phyloP scores from a whole-genome alignment of 1,140 invertebrate species.

The Eubasilissa regina region DNA sequence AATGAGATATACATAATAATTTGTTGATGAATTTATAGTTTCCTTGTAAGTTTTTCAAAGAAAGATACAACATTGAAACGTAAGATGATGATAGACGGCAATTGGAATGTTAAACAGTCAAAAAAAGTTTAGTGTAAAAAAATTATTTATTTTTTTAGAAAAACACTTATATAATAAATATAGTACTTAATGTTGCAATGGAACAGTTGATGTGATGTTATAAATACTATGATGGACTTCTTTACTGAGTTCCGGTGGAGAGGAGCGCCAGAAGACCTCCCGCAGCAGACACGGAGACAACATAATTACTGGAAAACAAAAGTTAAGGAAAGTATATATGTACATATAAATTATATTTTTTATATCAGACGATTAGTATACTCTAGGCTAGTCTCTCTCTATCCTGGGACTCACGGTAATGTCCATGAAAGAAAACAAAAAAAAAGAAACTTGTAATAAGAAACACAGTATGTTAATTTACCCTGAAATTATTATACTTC shows the following conservation, averaged over 20 bases:
- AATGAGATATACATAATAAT: no score
- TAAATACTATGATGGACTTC: conserved; percentile 4
- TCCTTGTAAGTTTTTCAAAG: no score
- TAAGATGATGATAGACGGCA: background rate
- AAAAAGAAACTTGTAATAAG: no score
- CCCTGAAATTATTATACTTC: no score
- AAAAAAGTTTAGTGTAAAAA: conserved; percentile 35
- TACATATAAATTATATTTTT: no score
- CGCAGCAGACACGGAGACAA: conserved; percentile 88
- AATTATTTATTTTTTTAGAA: conserved; percentile 31
- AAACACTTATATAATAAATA: conserved; percentile 41
- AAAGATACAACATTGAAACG: background rate
- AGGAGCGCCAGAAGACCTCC: conserved; percentile 91
- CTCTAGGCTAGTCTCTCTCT: no score
- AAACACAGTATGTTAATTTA: no score
- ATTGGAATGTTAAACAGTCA: background rate
- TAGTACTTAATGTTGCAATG: conserved; percentile 40
- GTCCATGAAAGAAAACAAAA: no score
- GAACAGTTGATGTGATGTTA: conserved; percentile 34
- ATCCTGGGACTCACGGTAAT: no score
- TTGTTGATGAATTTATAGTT: no score
- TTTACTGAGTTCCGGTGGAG: conserved; percentile 83
- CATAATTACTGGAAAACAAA: conserved; percentile 82
- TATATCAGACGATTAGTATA: no score
- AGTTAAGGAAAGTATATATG: conserved; percentile 68